Conservation (phyloP, 2,113 vertebrate species). For the Microcebus lehilahytsara region DNA sequence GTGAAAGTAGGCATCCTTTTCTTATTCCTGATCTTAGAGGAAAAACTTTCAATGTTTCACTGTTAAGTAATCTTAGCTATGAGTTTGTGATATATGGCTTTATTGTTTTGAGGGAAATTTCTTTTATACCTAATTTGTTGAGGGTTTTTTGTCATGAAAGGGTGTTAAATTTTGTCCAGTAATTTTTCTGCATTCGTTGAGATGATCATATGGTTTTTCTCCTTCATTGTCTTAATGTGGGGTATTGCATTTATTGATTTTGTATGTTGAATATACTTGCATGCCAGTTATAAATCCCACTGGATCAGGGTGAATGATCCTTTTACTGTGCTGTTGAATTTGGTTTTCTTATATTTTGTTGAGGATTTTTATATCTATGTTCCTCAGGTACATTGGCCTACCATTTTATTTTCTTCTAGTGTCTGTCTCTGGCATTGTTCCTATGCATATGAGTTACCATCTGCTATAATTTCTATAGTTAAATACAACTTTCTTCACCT, state of each 20-base stretch:
- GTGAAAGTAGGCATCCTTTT: background rate
- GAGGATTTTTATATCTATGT: background rate
- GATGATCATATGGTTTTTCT: background rate
- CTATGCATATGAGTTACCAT: background rate
- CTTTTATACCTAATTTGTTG: background rate
- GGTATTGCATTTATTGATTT: background rate
- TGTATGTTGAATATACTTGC: background rate
- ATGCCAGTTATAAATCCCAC: background rate
- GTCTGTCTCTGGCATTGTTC: background rate
- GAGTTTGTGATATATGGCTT: background rate
- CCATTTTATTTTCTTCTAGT: background rate
- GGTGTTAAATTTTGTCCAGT: background rate
- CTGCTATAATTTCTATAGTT: background rate
- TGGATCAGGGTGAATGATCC: background rate
- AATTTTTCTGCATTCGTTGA: background rate
- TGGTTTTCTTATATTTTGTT: background rate
- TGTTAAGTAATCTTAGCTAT: background rate
- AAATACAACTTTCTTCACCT: background rate
- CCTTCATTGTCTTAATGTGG: background rate
- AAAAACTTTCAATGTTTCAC: background rate
- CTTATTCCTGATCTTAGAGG: background rate
- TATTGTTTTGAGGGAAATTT: background rate
- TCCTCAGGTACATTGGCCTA: background rate
- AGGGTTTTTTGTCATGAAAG: background rate
- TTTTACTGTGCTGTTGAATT: background rate